Evolutionary conservation across 2,888 invertebrate species (phyloP).

Genomic region (Tinea pellionella): DNA sequence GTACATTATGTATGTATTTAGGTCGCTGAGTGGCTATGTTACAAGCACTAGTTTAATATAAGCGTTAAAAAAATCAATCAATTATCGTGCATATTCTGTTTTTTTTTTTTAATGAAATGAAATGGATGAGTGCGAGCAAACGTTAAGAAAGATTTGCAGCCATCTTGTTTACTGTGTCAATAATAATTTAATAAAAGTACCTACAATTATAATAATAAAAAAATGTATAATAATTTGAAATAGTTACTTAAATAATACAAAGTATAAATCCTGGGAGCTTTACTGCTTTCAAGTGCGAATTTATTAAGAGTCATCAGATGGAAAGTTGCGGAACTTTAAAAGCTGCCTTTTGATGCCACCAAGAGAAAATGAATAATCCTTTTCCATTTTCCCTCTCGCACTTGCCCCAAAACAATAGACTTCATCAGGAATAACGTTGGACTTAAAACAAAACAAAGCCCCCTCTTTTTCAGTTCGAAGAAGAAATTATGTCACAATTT

Average conservation of each 20-base stretch:
- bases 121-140: no score
- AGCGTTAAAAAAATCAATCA: no score
- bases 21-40: no score
- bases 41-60: no score
- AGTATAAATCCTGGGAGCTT: slow-evolving; percentile 2
- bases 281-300: slow-evolving; percentile 26
- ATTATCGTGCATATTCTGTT: no score
- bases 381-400: slow-evolving; percentile 41
- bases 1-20: no score
- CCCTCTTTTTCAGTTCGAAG: slow-evolving; percentile 30
- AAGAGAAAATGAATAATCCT: slow-evolving; percentile 56
- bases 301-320: slow-evolving; percentile 43
- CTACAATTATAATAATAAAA: no score
- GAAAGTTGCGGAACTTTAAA: slow-evolving; percentile 37
- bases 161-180: no score
- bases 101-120: no score
- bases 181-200: no score
- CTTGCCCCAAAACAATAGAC: slow-evolving; percentile 51
- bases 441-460: slow-evolving; percentile 57
- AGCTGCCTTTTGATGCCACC: slow-evolving; percentile 41
- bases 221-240: not conserved
- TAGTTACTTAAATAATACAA: not conserved
- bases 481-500: slow-evolving; percentile 30
- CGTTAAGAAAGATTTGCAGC: no score
- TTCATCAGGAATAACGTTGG: slow-evolving; percentile 59